Evolutionary conservation across 1,140 invertebrate species (phyloP), one percentile per base, ranked within the genome.

Genomic region (Homarus americanus): DNA sequence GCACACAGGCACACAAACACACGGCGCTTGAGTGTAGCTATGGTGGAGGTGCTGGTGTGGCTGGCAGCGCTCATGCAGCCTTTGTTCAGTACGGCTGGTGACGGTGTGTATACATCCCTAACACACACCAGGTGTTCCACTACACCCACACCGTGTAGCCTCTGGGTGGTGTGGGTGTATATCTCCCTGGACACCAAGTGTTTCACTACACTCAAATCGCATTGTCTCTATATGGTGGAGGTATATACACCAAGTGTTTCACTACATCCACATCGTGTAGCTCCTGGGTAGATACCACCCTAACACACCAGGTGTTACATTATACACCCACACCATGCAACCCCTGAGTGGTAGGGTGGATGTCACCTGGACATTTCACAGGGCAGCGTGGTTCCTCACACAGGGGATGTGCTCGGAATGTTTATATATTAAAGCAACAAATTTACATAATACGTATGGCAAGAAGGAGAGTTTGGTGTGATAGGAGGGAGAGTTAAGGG

Each of bases 51-150:
- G 58, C 44, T 69, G 58, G 58, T n/a, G 58, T 53, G 72, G 83
- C 63, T 58, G 73, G 87, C 32, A 44, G 82, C 79, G 53, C 69
- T 66, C 41, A 10, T 58, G 88, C 80, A 84, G 80, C 88, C 88
- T 90, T 90, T 90, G 88, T 90, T 66, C 72, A 90, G 28, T 69
- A 75, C 17, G 32, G 75, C 9, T 79, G 85, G 73, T 69, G 49
- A 10, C 9, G 58, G 76, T 28, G 32, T 53, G 38, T 76, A 79
- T 53, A 82, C 36, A 32, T 73, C 63, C 41, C 69, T 36, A 12
- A 76, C 28, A 53, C 32, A 41, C 53, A 58, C 40, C 87, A 82
- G 87, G 87, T 82, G 69, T 75, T 84, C 20, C 49, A 15, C 40
- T 34, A 0, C 44, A 69, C 58, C 12, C 20, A 28, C 15, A 41